These are phyloP conservation scores for Phylloscopus trochilus DNA, from an alignment of 2,113 vertebrate genomes.

Conservation along the genomic window DNA sequence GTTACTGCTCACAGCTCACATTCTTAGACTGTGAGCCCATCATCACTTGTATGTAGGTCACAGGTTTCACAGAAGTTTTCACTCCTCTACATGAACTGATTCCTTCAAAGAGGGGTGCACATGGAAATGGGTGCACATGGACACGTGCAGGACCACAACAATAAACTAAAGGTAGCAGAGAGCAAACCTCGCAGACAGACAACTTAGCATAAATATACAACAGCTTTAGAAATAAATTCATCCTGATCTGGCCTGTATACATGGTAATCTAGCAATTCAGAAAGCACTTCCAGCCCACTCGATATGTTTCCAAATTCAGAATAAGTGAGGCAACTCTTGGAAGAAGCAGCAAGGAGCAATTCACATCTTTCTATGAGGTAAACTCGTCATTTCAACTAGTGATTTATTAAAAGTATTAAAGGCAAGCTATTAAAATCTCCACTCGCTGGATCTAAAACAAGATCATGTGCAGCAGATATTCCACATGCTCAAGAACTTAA, in stretches of 20 bases:
- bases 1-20: background rate
- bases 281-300: constrained; percentile 33
- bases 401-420: constrained; percentile 45
- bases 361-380: constrained; percentile 50
- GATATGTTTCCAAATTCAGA: constrained; percentile 51
- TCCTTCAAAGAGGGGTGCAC: background rate
- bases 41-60: background rate
- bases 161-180: background rate
- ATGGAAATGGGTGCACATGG: background rate
- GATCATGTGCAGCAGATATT: background rate
- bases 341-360: constrained; percentile 22
- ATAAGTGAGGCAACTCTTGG: constrained; percentile 59
- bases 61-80: background rate
- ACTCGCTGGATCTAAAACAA: constrained; percentile 13
- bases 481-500: background rate
- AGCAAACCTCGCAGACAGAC: background rate
- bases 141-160: background rate
- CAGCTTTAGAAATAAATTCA: background rate
- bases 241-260: background rate
- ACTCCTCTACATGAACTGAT: background rate
- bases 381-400: constrained; percentile 4
- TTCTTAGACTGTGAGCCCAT: background rate
- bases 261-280: constrained; percentile 33
- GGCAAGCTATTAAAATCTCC: constrained; percentile 26
- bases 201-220: background rate